These are phyloP conservation scores for Cavia aperea DNA, from an alignment of 2,113 vertebrate genomes.

Conservation along the genomic window DNA sequence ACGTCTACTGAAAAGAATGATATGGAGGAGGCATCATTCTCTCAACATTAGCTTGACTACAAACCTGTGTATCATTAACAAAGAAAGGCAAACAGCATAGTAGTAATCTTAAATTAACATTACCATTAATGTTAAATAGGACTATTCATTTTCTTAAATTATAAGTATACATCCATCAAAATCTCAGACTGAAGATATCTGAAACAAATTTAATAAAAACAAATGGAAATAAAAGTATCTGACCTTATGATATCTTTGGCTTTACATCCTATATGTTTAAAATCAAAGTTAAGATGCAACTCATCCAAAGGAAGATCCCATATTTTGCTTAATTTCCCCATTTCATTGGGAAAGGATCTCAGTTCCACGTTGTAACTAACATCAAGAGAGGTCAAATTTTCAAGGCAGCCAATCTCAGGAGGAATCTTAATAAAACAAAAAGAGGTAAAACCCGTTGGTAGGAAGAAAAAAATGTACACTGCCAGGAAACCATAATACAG, in stretches of 20 bases:
- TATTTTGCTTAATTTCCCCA: constrained; percentile 89
- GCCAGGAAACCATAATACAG: neutral
- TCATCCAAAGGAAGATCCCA: constrained; percentile 97
- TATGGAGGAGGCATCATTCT: neutral
- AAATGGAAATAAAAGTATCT: constrained; percentile 37
- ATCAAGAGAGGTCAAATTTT: constrained; percentile 91
- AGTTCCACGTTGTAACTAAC: constrained; percentile 88
- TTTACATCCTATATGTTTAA: constrained; percentile 92
- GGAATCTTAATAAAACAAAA: constrained; percentile 83
- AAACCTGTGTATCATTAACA: fast-evolving
- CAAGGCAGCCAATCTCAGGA: constrained; percentile 88
- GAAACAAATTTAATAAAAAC: constrained; percentile 8
- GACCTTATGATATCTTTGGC: constrained; percentile 97
- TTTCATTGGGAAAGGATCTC: constrained; percentile 92
- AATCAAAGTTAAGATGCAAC: constrained; percentile 88
- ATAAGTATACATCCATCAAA: neutral
- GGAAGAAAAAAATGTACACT: neutral
- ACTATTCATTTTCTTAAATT: neutral
- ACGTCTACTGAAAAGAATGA: neutral
- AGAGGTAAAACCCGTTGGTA: constrained; percentile 13
- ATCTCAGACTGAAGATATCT: neutral
- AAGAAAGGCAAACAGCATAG: neutral
- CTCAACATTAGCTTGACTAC: neutral
- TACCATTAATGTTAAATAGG: neutral
- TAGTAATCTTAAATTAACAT: neutral